Evolutionary conservation across 2,113 vertebrate genomes (phyloP).

Genomic region (Laterallus jamaicensis): DNA sequence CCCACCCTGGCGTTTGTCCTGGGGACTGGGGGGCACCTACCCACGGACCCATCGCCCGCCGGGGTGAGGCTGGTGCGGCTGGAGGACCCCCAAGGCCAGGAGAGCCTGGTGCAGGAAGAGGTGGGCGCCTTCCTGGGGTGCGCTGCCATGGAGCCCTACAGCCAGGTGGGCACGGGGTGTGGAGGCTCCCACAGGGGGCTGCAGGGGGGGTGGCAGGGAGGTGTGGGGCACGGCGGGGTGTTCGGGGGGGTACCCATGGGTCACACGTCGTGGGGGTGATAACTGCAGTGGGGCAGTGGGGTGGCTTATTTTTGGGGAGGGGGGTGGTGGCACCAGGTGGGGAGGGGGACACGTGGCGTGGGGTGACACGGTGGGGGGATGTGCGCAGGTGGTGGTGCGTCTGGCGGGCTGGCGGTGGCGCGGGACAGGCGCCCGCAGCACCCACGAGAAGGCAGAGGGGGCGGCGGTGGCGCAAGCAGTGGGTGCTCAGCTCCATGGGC

Average conservation of each 20-base stretch:
- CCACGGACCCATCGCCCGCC: not conserved
- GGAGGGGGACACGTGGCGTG: not conserved
- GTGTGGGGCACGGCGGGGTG: not conserved
- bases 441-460: constrained; percentile 33
- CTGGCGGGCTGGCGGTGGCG: not conserved
- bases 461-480: not conserved
- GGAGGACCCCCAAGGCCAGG: constrained; percentile 65
- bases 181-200: not conserved
- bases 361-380: not conserved
- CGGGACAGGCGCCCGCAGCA: not conserved
- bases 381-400: constrained; percentile 3
- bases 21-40: not conserved
- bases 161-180: constrained; percentile 60
- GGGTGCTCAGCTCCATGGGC: not conserved
- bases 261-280: not conserved
- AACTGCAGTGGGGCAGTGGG: not conserved
- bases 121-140: constrained; percentile 71
- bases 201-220: not conserved
- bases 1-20: constrained; percentile 76
- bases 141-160: constrained; percentile 57
- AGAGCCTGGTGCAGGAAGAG: constrained; percentile 65
- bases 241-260: not conserved
- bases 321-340: not conserved
- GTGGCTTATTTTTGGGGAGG: not conserved
- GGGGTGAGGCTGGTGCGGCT: constrained; percentile 68